Evolutionary conservation across 2,888 invertebrate genomes (phyloP), one percentile per base, ranked within the genome.

Genomic region (Rosalia funebris): DNA sequence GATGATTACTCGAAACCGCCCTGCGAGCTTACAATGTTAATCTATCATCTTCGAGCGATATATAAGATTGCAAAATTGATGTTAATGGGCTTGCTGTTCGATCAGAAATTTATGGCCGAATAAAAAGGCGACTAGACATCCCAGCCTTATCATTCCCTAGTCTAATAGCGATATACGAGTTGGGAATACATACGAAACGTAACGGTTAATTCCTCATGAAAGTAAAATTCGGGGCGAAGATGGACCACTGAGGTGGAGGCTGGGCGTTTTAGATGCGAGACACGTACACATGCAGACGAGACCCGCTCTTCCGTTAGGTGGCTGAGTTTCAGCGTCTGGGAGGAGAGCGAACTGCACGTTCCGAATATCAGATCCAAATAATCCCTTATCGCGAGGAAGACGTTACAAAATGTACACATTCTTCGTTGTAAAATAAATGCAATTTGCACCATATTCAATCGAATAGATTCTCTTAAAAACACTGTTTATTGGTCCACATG

Each of bases 211-310:
- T 20, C 25, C 20, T 14, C 37, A 39, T 37, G 50, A 34, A 41
- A 50, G 39, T 50, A 50, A 50, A 39, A 36, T 25, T 12, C 9
- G 37, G 12, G 12, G 11, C 19, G 19, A 25, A n/a, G 10, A n/a
- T 12, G 44, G 5, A 20, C 39, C 25, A 20, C 39, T 25, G 14
- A 5, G 15, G 12, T 12, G 25, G 25, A 25, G 39, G 37, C 39
- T 19, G 19, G 25, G 25, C 10, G 31, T 15, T 39, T 25, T 2
- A 19, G 25, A 39, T 39, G 20, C 50, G 9, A 25, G 39, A 15
- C 50, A 50, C 50, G 50, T 50, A 50, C 39, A 9, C 36, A 39
- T 31, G 37, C 25, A 50, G 50, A 50, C 50, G 39, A 39, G 50
- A 50, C 39, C 15, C 39, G 25, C 25, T 50, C 37, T 50, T 50